These are phyloP conservation scores for Xenopus petersii DNA, from an alignment of 2,797 vertebrate species.

Conservation along the genomic window DNA sequence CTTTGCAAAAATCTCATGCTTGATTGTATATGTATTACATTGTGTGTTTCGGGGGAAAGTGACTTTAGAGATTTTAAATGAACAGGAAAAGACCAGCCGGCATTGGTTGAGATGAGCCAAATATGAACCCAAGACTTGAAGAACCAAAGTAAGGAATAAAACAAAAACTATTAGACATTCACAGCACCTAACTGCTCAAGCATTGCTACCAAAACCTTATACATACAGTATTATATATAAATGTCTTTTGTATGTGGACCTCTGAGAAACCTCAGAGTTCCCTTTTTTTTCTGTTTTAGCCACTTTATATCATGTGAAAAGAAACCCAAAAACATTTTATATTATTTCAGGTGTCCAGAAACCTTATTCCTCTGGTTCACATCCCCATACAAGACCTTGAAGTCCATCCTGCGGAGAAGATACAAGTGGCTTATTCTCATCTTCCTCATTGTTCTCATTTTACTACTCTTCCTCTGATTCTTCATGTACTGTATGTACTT, in stretches of 20 bases:
- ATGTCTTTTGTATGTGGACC: no score
- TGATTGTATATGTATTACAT: not conserved
- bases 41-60: conserved; percentile 79
- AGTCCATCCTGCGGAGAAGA: conserved; percentile 89
- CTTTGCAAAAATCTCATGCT: no score
- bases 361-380: conserved; percentile 98
- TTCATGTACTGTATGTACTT: no score
- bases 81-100: conserved; percentile 88
- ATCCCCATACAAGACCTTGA: conserved; percentile 89
- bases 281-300: no score
- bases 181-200: no score
- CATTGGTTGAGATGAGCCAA: conserved; percentile 88
- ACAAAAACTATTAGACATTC: no score
- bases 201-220: no score
- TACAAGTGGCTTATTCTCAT: conserved; percentile 85
- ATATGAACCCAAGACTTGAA: conserved; percentile 93
- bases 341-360: conserved; percentile 80
- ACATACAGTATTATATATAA: no score
- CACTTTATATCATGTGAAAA: no score
- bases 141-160: conserved; percentile 78
- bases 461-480: conserved; percentile 87
- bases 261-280: no score
- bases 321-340: no score
- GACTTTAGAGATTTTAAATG: conserved; percentile 85
- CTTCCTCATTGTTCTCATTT: conserved; percentile 75